A percentile compares a stretch with the other conserved stretches of the same genome.
phyloP scores from a whole-genome alignment of 2,888 invertebrate species.

The Scelioninae gen. 1 region DNA sequence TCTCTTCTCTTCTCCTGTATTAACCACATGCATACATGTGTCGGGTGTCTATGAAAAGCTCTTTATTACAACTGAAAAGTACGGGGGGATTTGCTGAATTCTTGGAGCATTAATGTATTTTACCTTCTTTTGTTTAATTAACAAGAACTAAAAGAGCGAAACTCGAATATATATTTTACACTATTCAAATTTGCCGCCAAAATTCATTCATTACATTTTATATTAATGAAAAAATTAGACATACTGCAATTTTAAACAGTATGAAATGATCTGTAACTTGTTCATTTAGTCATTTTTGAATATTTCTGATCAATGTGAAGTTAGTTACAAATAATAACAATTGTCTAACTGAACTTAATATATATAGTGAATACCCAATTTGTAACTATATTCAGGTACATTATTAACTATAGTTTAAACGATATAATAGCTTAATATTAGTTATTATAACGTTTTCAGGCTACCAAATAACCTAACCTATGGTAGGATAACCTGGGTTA shows the following conservation, averaged over 20 bases:
- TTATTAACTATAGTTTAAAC: too few species aligned
- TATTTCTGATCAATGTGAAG: too few species aligned
- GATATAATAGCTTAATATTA: too few species aligned
- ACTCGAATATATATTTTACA: not conserved
- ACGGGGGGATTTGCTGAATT: slow-evolving; percentile 35
- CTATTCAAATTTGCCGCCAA: not conserved
- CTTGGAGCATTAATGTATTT: slow-evolving; percentile 28
- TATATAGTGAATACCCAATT: too few species aligned
- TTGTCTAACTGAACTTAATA: too few species aligned
- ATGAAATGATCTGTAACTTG: too few species aligned
- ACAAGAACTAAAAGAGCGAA: slow-evolving; percentile 1
- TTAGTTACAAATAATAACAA: too few species aligned
- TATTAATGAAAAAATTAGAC: not conserved
- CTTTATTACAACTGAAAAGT: slow-evolving; percentile 43
- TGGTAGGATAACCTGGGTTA: too few species aligned
- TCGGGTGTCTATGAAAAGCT: slow-evolving; percentile 59
- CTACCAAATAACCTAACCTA: too few species aligned
- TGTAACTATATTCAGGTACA: too few species aligned
- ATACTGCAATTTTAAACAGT: not conserved
- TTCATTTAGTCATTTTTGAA: too few species aligned
- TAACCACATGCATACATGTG: slow-evolving; percentile 46
- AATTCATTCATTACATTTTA: not conserved
- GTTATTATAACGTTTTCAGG: too few species aligned
- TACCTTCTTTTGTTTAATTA: slow-evolving; percentile 18
- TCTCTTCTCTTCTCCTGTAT: slow-evolving; percentile 36